Base-by-base conservation (phyloP, 1,140 invertebrate genomes). In the Lasioglossum albipes region DNA sequence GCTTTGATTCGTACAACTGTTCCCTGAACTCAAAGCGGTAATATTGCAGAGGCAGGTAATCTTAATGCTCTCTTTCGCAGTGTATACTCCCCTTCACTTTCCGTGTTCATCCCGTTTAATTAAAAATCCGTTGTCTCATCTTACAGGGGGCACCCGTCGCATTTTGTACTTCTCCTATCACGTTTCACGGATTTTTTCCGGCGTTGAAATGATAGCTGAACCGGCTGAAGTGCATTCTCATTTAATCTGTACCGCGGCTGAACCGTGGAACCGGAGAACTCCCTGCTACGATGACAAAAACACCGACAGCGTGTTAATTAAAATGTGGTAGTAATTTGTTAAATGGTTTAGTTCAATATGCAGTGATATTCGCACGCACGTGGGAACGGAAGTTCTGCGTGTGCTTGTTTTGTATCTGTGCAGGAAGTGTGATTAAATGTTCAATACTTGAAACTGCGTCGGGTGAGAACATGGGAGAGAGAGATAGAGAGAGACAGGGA, bases 291-390 rank as follows among this genome's bases (percentile, higher is more conserved):
- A 57, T 20, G 20, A 57, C 20, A 57, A 57, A 59, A 59, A 59
- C 57, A 2, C 7, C 6, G n/a, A 4, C 0, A 0, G 57, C 20
- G 18, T 18, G 49, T 54, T 41, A 54, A 75, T 75, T 75, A 66
- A 75, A 75, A 66, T 6, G 12, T 54, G 20, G 31, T 36, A 42
- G 64, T 31, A 66, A 66, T 49, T 66, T 22, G 7, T 75, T 66
- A 54, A 75, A 41, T 41, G 49, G 31, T 75, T 75, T 41, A 22
- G 16, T n/a, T 54, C 62, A 36, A 52, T 36, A 6, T 41, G 18
- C 65, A 22, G 22, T 54, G 16, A 36, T 6, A 36, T 7, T 6
- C 13, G 12, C 62, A 16, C 57, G 62, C 4, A n/a, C 52, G 52
- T 54, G 7, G 36, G 22, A n/a, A 3, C 10, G 57, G 20, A 20